Evolutionary conservation across 2,888 invertebrate species (phyloP), one percentile per base, ranked within the genome.

Genomic region (Callosobruchus maculatus): DNA sequence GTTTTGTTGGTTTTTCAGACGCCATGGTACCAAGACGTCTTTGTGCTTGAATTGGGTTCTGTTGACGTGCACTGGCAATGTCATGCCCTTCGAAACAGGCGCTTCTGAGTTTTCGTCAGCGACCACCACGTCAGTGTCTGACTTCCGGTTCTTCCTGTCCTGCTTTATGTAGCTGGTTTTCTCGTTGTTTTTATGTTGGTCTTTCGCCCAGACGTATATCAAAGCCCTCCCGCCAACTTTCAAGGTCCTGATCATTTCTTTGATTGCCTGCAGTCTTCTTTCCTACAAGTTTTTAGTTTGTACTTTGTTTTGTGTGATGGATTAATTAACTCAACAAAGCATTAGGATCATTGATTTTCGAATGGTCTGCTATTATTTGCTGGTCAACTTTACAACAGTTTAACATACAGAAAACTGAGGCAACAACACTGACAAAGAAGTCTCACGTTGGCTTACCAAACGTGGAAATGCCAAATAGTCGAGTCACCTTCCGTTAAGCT

Each of bases 21-120:
- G 96, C 99, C 99, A 99, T 0, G 99, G 99, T 0, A 99, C 99
- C 49, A 99, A 89, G 76, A 99, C 87, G 87, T 99, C 99, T 79
- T 94, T 93, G 81, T 96, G 92, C 82, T 91, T 89, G 86, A 99
- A 99, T 82, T 95, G 92, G 0, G 96, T 97, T 74, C 97, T 90
- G 85, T 98, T 98, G 71, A 93, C 92, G 85, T 99, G 99, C 21
- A 99, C 90, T 0, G 96, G 95, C 20, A 97, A 87, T 21, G 83
- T 82, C 22, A 86, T 84, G 21, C 74, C 20, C 84, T 26, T 71
- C 4, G 74, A 9, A 77, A 72, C 18, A 83, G 67, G 76, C 4
- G 84, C 79, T 74, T 86, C 82, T 49, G 76, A 75, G 9, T 73
- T 75, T 31, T 86, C 82, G 18, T 72, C 74, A 67, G 83, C 78